Conservation (phyloP, 2,888 invertebrate genomes). For the Chymomyza caudatula region DNA sequence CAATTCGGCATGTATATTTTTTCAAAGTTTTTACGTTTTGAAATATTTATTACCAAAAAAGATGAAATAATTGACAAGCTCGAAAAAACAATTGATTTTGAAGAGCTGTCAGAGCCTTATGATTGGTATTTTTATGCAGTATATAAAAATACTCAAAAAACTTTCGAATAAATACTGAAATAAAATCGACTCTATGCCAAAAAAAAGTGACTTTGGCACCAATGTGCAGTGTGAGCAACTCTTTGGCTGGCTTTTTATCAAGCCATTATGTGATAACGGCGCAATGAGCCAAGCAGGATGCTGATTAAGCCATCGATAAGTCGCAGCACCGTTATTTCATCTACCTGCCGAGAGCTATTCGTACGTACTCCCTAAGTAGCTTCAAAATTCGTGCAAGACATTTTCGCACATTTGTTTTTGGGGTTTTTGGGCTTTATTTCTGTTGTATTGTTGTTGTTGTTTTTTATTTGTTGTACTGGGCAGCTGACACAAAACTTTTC, state of each 20-base stretch:
- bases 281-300: slow-evolving; percentile 18
- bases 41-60: no score
- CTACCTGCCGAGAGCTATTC: slow-evolving; percentile 3
- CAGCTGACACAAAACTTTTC: slow-evolving; percentile 23
- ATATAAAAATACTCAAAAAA: no score
- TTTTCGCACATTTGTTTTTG: slow-evolving; percentile 54
- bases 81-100: no score
- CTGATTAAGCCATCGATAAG: slow-evolving; percentile 68
- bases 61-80: no score
- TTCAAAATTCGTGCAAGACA: slow-evolving; percentile 36
- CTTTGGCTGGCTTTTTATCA: slow-evolving; percentile 58
- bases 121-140: no score
- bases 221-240: background rate
- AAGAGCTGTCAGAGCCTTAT: no score
- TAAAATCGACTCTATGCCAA: no score
- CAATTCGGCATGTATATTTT: no score
- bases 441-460: background rate
- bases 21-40: no score
- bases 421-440: background rate
- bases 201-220: background rate
- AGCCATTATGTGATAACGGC: slow-evolving; percentile 61
- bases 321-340: slow-evolving; percentile 32
- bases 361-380: background rate
- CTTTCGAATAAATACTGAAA: no score
- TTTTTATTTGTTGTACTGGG: background rate